Percentiles rank a stretch among this genome's conserved stretches.
phyloP scores from a whole-genome alignment of 2,113 vertebrate genomes.

The Malurus elegans region DNA sequence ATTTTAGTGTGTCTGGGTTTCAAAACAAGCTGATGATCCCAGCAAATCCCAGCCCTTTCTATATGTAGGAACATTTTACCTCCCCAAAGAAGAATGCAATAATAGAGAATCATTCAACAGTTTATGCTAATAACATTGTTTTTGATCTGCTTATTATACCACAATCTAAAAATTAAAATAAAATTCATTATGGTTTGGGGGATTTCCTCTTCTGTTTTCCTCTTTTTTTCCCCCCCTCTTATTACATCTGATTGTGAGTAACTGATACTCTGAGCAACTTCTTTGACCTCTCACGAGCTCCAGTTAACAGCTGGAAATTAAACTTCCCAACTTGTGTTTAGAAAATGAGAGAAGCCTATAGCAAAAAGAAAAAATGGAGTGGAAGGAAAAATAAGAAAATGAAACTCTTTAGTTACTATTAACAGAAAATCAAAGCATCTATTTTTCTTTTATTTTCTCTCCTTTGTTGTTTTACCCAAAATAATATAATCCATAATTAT shows the following conservation, averaged over 20 bases:
- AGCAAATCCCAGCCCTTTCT: background rate
- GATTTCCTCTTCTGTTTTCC: background rate
- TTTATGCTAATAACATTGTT: background rate
- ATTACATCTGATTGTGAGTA: background rate
- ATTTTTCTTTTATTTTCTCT: background rate
- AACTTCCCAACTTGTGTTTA: background rate
- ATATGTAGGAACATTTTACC: rapidly evolving
- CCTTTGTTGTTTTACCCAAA: background rate
- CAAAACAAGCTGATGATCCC: background rate
- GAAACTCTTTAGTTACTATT: background rate
- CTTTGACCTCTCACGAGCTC: background rate
- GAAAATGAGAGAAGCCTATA: background rate
- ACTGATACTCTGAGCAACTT: background rate
- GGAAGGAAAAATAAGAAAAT: background rate
- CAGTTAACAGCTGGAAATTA: background rate
- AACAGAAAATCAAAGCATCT: background rate
- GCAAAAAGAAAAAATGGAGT: background rate
- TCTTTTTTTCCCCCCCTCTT: rapidly evolving
- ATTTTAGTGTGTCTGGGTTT: background rate
- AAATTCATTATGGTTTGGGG: rapidly evolving
- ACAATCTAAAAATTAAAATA: background rate
- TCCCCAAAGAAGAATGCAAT: background rate
- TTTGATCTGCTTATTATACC: background rate
- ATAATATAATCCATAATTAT: background rate
- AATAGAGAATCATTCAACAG: background rate